Conservation (phyloP, 2,113 vertebrate species). For the Cynoglossus semilaevis region DNA sequence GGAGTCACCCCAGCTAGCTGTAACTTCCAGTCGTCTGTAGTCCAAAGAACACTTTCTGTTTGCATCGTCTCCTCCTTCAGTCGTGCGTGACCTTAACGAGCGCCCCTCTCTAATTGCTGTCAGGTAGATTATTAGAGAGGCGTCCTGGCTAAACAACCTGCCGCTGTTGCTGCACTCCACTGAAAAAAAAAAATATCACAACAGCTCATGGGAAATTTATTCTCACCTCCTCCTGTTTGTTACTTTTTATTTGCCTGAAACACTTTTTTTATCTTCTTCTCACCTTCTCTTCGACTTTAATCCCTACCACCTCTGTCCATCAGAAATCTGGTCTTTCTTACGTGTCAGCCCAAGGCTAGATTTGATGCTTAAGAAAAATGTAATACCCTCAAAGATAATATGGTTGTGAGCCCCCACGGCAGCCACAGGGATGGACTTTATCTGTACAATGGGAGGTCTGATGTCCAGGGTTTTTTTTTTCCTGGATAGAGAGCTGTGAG, state of each 20-base stretch:
- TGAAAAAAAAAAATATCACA: slow-evolving; percentile 21
- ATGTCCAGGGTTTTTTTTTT: slow-evolving; percentile 17
- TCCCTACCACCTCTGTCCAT: slow-evolving; percentile 14
- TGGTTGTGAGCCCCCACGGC: slow-evolving; percentile 40
- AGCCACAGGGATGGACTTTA: slow-evolving; percentile 36
- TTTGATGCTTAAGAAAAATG: slow-evolving; percentile 26
- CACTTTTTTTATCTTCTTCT: slow-evolving; percentile 14
- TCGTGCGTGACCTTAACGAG: slow-evolving; percentile 39
- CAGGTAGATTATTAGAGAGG: slow-evolving; percentile 47
- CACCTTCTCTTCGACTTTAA: neutral
- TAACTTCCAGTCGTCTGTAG: slow-evolving; percentile 23
- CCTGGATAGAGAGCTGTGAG: slow-evolving; percentile 4
- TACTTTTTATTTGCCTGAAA: slow-evolving; percentile 23
- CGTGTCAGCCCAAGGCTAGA: slow-evolving; percentile 28
- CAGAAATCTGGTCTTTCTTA: slow-evolving; percentile 10
- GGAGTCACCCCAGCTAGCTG: slow-evolving; percentile 36
- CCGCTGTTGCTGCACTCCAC: slow-evolving; percentile 23
- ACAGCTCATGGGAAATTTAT: slow-evolving; percentile 18
- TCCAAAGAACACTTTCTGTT: slow-evolving; percentile 33
- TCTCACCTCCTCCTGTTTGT: slow-evolving; percentile 10
- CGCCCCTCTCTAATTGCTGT: slow-evolving; percentile 57
- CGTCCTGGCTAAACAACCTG: slow-evolving; percentile 31
- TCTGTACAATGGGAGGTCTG: slow-evolving; percentile 18
- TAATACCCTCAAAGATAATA: slow-evolving; percentile 26
- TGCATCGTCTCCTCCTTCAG: slow-evolving; percentile 26